Base-by-base conservation (phyloP, 2,797 vertebrate species). In the Hylomyscus alleni region DNA sequence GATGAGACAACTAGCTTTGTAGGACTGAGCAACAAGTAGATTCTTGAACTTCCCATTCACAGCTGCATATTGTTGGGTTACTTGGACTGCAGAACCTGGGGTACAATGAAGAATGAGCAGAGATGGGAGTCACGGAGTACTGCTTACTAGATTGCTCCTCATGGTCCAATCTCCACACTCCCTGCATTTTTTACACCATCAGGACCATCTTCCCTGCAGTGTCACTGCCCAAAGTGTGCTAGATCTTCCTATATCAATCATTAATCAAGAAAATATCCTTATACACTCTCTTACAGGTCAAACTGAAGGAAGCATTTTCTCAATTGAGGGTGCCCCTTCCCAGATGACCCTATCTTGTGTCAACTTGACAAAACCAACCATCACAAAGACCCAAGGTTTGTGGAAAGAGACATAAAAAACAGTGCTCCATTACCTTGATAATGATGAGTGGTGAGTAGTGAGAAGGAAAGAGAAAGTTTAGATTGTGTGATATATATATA, bases 371-470 rank as follows among this genome's bases (percentile, higher is more conserved):
- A 31, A 50, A 29, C 15, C 47, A 50, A 31, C 6, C 29, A 50
- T 31, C 47, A 52, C 44, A 78, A 19, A 47, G 37, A 44, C 44
- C 44, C 44, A 44, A 44, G 44, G 44, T 44, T 44, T 44, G 44
- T 44, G 44, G 44, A 44, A 44, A 44, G 44, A 44, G 44, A 94
- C 96, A 54, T 75, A 73, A n/a, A 90, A 90, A 83, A 34, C 15
- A 77, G 37, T 3, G 37, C 7, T 67, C 31, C 44, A 4, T n/a
- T 56, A 15, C 11, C 47, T 62, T 72, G 78, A 17, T 15, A 47
- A 52, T 17, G 65, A 6, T 73, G 56, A 58, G 9, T 1, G 17
- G 37, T 20, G 69, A 84, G 9, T 1, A 20, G 37, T 20, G 75
- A 84, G 31, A 60, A 54, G n/a, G 44, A n/a, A 20, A 5, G 2